phyloP scores from a whole-genome alignment of 2,888 invertebrate genomes.

The Xylocampa areola region DNA sequence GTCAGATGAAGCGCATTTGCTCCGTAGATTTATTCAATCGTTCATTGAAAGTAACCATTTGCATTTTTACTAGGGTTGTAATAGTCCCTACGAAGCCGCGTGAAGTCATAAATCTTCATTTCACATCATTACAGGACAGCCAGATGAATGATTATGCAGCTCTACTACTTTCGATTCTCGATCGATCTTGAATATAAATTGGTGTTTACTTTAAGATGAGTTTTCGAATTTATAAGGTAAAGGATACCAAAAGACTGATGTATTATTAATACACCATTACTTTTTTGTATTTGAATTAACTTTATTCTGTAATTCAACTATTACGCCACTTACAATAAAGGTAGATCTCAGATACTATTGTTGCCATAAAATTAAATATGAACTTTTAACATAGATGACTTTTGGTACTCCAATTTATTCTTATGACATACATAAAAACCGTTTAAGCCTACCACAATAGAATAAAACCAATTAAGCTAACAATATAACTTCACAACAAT shows the following conservation, averaged over 20 bases:
- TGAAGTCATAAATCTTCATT: slow-evolving; percentile 53
- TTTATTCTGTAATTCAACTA: too few relatives aligned
- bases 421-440: slow-evolving; percentile 13
- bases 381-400: background rate
- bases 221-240: background rate
- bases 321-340: too few relatives aligned
- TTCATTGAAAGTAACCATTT: slow-evolving; percentile 31
- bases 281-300: background rate
- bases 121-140: slow-evolving; percentile 34
- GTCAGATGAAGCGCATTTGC: background rate
- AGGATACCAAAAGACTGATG: background rate
- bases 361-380: background rate
- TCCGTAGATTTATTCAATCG: slow-evolving; percentile 18
- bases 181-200: slow-evolving; percentile 38
- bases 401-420: background rate
- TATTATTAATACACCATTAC: background rate
- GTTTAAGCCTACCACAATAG: background rate
- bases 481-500: slow-evolving; percentile 14
- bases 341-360: too few relatives aligned
- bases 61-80: slow-evolving; percentile 31
- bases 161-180: slow-evolving; percentile 43
- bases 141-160: slow-evolving; percentile 39
- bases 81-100: slow-evolving; percentile 11
- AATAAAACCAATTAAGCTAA: slow-evolving; percentile 30
- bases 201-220: slow-evolving; percentile 20